phyloP scores from a whole-genome alignment of 2,113 vertebrate species.

The Xyrauchen texanus region DNA sequence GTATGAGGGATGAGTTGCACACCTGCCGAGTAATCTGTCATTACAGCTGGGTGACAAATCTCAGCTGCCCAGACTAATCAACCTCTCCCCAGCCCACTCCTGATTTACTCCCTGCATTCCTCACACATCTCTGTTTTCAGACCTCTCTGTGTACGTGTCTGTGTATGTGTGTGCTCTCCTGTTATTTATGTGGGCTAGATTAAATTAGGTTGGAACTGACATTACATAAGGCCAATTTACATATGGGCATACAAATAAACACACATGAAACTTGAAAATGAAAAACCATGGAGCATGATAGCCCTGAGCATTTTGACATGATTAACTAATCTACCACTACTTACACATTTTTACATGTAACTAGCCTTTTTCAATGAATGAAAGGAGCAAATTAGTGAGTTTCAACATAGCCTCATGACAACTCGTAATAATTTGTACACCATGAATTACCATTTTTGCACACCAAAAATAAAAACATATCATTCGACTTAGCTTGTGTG shows the following conservation, averaged over 20 bases:
- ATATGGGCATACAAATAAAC: no score
- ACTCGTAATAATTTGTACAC: no score
- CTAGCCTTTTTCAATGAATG: background rate
- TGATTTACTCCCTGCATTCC: slow-evolving; percentile 53
- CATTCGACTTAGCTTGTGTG: no score
- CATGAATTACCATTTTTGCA: no score
- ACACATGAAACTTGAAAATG: no score
- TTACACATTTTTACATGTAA: slow-evolving; percentile 13
- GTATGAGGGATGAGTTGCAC: slow-evolving; percentile 57
- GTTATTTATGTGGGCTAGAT: slow-evolving; percentile 15
- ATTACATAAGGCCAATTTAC: background rate
- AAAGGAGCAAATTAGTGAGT: background rate
- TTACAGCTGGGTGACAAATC: slow-evolving; percentile 67
- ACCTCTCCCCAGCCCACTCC: slow-evolving; percentile 47
- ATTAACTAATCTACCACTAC: slow-evolving; percentile 42
- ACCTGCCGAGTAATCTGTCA: slow-evolving; percentile 76
- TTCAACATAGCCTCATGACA: no score
- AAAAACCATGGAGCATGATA: no score
- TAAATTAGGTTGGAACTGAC: slow-evolving; percentile 31
- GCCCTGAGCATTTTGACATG: background rate
- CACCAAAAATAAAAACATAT: no score
- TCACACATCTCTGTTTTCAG: slow-evolving; percentile 64
- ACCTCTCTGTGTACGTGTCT: slow-evolving; percentile 45
- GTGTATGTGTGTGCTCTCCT: slow-evolving; percentile 16
- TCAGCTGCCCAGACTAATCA: slow-evolving; percentile 76